Evolutionary conservation across 1,140 invertebrate species (phyloP).

Genomic region (Euura lappo): DNA sequence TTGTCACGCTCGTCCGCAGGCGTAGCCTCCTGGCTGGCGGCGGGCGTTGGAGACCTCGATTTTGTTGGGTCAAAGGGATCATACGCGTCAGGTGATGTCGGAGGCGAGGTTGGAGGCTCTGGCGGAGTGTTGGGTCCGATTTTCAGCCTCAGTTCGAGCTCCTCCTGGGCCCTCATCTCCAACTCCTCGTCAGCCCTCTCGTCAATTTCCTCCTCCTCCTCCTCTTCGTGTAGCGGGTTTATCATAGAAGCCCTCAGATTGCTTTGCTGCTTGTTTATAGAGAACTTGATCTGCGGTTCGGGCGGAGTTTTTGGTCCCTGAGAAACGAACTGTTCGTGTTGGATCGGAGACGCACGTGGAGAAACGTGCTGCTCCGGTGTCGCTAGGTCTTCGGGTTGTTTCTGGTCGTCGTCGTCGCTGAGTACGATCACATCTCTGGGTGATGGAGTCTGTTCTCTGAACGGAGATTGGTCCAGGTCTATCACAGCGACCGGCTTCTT

Average conservation of each 20-base stretch:
- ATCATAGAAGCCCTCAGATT: slow-evolving; percentile 63
- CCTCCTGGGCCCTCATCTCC: slow-evolving; percentile 57
- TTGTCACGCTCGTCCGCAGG: slow-evolving; percentile 41
- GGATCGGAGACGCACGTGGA: slow-evolving; percentile 41
- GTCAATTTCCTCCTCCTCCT: slow-evolving; percentile 54
- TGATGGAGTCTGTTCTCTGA: slow-evolving; percentile 78
- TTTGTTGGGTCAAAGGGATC: slow-evolving; percentile 89
- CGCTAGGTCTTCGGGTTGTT: slow-evolving; percentile 27
- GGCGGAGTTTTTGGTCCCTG: slow-evolving; percentile 77
- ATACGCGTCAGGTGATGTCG: slow-evolving; percentile 77
- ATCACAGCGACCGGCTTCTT: slow-evolving; percentile 83
- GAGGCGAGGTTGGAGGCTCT: slow-evolving; percentile 67
- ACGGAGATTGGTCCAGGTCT: slow-evolving; percentile 84
- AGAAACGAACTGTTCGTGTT: slow-evolving; percentile 52
- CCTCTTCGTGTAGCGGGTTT: slow-evolving; percentile 69
- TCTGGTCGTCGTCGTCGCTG: slow-evolving; percentile 73
- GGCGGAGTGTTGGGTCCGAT: slow-evolving; percentile 71
- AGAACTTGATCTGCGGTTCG: slow-evolving; percentile 75
- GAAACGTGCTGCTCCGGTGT: slow-evolving; percentile 45
- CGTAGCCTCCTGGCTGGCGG: slow-evolving; percentile 54
- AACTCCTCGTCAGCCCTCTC: slow-evolving; percentile 52
- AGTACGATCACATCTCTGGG: slow-evolving; percentile 81
- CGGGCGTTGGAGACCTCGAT: slow-evolving; percentile 71
- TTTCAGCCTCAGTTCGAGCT: slow-evolving; percentile 54
- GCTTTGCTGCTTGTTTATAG: slow-evolving; percentile 66